Evolutionary conservation across 2,797 vertebrate species (phyloP), one percentile per base, ranked within the genome.

Genomic region (Poeciliopsis gracilis): DNA sequence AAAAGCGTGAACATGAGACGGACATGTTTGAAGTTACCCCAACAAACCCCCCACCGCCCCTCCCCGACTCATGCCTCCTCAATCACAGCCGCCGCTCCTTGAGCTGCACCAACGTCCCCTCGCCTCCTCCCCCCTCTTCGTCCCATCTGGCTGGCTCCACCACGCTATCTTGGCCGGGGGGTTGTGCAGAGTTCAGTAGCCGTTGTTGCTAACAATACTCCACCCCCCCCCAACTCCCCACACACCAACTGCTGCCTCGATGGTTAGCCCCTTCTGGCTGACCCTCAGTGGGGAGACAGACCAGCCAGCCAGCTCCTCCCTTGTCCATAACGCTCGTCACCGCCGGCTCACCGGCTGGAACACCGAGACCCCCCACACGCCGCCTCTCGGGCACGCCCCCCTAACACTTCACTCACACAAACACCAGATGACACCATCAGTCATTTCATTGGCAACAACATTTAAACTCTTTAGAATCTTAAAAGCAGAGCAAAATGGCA

Each of bases 151-250:
- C 92, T 91, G 91, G 90, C 85, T 93, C 83, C 78, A 89, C 82
- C 89, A 85, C 86, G 90, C 89, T 94, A 89, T 90, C 89, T 91
- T 90, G 91, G 93, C 90, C 83, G 84, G 92, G 91, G 92, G 95
- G 94, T 95, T 95, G 95, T 84, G 71, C 75, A 94, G 94, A 95
- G 95, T 96, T 95, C 94, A 96, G 92, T 92, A 84, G 92, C 91
- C 83, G 87, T 85, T 91, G 85, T 86, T 91, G 83, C 89, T 92
- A 93, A 94, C 90, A 86, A 92, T 91, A 77, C 75, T 78, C 89
- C 25, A 78, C 30, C 30, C 30, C 78, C 25, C 76, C 11, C 30
- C 4, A 38, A 38, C 9, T 25, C 4, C 86, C 92, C 86, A 88
- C 88, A 92, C 91, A 90, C 89, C 90, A 90, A 92, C 91, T 91